A percentile compares a stretch with the other conserved stretches of the same genome.
Conservation (phyloP, 35 echinoderm and acorn worm species). For the Anneissia japonica region DNA sequence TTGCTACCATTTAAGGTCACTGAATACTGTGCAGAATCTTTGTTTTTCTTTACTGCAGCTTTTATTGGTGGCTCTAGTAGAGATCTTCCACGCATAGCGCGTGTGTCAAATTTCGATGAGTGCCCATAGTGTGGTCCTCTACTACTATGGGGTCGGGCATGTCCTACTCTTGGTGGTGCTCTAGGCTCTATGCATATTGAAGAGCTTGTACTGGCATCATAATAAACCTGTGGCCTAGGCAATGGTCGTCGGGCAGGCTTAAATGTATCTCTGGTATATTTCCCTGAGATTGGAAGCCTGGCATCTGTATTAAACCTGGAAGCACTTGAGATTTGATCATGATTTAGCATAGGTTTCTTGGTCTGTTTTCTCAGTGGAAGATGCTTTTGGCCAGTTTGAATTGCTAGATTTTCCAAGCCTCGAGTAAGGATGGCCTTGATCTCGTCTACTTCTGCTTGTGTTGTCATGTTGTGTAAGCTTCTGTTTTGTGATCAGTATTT, state of each 20-base stretch:
- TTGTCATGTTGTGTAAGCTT: slow-evolving; percentile 52
- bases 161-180: slow-evolving; percentile 11
- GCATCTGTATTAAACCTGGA: background rate
- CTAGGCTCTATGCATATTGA: slow-evolving; percentile 21
- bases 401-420: slow-evolving; percentile 79
- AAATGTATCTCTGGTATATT: background rate
- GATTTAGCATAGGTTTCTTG: slow-evolving; percentile 41
- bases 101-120: background rate
- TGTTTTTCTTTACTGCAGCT: slow-evolving; percentile 14
- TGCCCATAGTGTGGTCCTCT: slow-evolving; percentile 2
- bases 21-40: background rate
- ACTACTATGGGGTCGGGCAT: slow-evolving; percentile 38
- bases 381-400: slow-evolving; percentile 74
- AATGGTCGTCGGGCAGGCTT: background rate
- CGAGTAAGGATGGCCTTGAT: slow-evolving; percentile 81
- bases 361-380: slow-evolving; percentile 78
- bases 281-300: background rate
- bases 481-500: background rate
- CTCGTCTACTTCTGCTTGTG: slow-evolving; percentile 71
- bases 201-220: slow-evolving; percentile 3
- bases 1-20: background rate
- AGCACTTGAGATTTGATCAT: background rate
- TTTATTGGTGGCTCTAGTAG: background rate
- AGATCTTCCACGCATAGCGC: background rate
- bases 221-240: background rate